phyloP scores from a whole-genome alignment of 2,797 vertebrate genomes.

The Pangasius krempfi region DNA sequence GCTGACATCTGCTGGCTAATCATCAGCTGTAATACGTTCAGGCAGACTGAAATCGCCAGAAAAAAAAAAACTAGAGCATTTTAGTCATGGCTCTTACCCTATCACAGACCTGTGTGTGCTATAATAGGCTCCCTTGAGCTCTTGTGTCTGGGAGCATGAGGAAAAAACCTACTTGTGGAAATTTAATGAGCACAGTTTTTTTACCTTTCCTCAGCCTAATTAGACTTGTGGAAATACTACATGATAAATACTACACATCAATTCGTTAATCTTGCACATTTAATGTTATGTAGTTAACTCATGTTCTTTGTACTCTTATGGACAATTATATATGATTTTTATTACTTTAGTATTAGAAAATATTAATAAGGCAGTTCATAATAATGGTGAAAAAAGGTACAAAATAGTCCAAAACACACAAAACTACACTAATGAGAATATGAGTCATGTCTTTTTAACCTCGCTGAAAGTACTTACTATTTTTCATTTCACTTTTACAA shows the following conservation, averaged over 20 bases:
- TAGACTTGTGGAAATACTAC: constrained; percentile 26
- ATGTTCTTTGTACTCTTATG: background rate
- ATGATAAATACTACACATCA: constrained; percentile 32
- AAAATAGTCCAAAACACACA: background rate
- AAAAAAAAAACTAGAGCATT: constrained; percentile 22
- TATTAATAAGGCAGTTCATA: background rate
- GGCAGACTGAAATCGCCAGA: constrained; percentile 42
- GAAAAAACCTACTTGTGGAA: constrained; percentile 54
- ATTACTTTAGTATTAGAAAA: background rate
- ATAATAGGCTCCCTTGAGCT: constrained; percentile 56
- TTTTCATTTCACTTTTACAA: background rate
- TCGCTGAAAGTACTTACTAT: background rate
- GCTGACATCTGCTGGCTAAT: constrained; percentile 54
- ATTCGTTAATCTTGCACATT: constrained; percentile 35
- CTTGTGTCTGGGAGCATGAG: constrained; percentile 50
- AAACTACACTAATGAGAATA: constrained; percentile 4
- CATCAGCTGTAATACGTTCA: constrained; percentile 58
- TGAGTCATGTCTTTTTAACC: background rate
- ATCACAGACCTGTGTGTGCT: constrained; percentile 43
- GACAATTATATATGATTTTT: background rate
- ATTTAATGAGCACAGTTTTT: constrained; percentile 56
- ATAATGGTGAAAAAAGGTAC: background rate
- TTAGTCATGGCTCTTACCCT: constrained; percentile 52
- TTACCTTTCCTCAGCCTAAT: constrained; percentile 47
- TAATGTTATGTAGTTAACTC: background rate